Percentiles rank a stretch among this genome's conserved stretches.
phyloP scores from a whole-genome alignment of 2,888 invertebrate genomes.

The Archaeoteleia sp. region DNA sequence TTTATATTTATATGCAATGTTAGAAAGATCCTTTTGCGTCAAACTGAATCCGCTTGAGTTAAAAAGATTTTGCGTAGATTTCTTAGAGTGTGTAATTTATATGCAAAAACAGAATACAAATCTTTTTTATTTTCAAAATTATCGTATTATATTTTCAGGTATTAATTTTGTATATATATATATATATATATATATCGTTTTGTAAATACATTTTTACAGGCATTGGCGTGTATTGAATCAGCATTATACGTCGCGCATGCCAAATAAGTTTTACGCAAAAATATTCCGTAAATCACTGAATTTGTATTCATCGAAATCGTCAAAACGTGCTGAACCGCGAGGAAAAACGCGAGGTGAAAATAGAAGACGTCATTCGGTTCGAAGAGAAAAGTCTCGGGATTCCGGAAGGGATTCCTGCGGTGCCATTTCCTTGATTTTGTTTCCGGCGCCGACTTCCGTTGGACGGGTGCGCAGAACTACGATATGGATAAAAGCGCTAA shows the following conservation, averaged over 20 bases:
- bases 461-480: constrained; percentile 20
- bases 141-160: too few species aligned
- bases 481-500: constrained; percentile 43
- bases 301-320: constrained; percentile 48
- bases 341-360: constrained; percentile 35
- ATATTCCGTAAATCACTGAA: constrained; percentile 35
- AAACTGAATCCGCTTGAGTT: too few species aligned
- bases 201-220: constrained; percentile 12
- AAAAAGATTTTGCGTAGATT: too few species aligned
- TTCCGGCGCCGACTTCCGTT: constrained; percentile 38
- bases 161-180: too few species aligned
- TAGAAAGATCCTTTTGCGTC: too few species aligned
- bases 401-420: constrained; percentile 41
- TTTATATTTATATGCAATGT: too few species aligned
- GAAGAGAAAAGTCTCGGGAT: constrained; percentile 42
- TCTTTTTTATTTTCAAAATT: too few species aligned
- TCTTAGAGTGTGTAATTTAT: too few species aligned
- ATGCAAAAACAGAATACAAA: too few species aligned
- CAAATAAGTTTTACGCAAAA: constrained; percentile 16
- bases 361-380: constrained; percentile 31
- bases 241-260: constrained; percentile 11
- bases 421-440: constrained; percentile 48
- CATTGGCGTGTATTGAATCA: constrained; percentile 30
- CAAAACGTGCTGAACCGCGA: constrained; percentile 44
- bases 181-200: too few species aligned